These are phyloP conservation scores for Tauraco hartlaubi DNA, from an alignment of 2,797 vertebrate genomes.

Conservation along the genomic window DNA sequence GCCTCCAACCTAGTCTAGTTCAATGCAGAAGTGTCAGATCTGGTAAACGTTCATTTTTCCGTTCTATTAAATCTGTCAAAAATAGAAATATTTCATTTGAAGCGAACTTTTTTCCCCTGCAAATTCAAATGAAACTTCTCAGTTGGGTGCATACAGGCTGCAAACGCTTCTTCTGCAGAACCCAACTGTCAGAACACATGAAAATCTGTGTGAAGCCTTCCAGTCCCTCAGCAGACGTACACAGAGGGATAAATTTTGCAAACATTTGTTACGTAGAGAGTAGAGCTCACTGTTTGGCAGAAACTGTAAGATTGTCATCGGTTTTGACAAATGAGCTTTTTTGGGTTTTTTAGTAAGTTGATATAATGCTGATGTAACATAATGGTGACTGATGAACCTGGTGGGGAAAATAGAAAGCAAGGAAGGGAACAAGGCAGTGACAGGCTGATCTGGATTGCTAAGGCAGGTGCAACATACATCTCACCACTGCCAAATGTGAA, in stretches of 20 bases:
- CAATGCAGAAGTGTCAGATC: background rate
- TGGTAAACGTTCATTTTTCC: background rate
- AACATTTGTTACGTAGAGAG: background rate
- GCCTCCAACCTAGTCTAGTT: background rate
- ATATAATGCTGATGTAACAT: background rate
- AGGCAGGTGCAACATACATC: background rate
- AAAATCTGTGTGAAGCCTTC: conserved; percentile 1
- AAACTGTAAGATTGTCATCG: background rate
- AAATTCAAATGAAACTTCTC: conserved; percentile 18
- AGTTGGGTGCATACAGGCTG: background rate
- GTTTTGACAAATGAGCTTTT: background rate
- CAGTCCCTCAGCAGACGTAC: background rate
- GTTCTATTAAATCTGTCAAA: background rate
- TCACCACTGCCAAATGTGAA: background rate
- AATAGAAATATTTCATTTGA: background rate
- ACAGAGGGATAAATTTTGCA: background rate
- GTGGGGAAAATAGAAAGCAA: background rate
- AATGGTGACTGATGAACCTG: background rate
- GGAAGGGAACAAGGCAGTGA: background rate
- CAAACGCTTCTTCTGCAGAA: background rate
- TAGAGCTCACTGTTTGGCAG: background rate
- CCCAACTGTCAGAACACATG: background rate
- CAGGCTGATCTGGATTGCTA: background rate
- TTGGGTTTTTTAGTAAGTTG: background rate
- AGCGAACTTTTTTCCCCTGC: background rate